Percentiles rank a stretch among this genome's conserved stretches.
Conservation (phyloP, 2,113 vertebrate species). For the Ivindomyrus marchei region DNA sequence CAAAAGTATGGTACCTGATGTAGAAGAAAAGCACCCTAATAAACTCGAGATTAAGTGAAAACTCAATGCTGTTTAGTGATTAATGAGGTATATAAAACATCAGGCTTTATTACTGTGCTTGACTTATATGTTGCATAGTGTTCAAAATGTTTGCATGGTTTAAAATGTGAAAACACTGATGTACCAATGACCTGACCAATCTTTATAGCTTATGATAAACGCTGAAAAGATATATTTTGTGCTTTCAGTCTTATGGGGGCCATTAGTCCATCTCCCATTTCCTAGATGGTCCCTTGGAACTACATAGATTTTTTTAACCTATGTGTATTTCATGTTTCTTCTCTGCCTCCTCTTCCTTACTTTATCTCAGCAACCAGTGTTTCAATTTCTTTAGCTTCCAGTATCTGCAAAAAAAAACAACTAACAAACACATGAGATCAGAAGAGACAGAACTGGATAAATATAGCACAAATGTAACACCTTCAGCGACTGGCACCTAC, state of each 20-base stretch:
- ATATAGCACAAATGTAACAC: neutral
- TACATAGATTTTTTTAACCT: neutral
- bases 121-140: neutral
- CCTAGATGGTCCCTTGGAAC: neutral
- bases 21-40: neutral
- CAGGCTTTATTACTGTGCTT: neutral
- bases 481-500: neutral
- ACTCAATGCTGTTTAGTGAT: neutral
- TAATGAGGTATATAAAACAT: neutral
- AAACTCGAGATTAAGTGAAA: neutral
- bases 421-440: neutral
- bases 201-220: neutral
- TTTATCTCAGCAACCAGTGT: neutral
- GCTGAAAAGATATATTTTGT: neutral
- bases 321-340: neutral
- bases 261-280: neutral
- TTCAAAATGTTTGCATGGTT: neutral
- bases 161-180: neutral
- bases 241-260: neutral
- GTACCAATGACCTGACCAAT: neutral
- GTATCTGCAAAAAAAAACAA: neutral
- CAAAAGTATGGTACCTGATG: neutral
- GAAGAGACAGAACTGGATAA: neutral
- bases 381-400: neutral
- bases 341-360: neutral